Percentiles rank a stretch among this genome's conserved stretches.
phyloP scores from a whole-genome alignment of 2,888 invertebrate species.

The Molanna angustata region DNA sequence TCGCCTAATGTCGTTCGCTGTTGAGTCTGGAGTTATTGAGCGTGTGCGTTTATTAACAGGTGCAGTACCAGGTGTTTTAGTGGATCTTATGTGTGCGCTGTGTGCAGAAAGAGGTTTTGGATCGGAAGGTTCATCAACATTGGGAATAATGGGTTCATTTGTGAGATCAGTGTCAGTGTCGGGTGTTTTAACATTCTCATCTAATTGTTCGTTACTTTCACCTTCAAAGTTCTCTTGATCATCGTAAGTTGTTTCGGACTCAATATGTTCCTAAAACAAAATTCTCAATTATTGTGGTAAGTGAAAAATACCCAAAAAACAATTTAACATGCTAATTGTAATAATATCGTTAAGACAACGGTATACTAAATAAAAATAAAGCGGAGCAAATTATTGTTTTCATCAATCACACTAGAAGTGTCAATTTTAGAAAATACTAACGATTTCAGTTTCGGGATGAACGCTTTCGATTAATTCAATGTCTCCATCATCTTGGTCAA shows the following conservation, averaged over 20 bases:
- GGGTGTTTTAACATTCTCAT: conserved; percentile 9
- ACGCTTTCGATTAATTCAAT: conserved; percentile 24
- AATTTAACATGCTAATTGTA: neutral
- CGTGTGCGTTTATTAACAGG: conserved; percentile 12
- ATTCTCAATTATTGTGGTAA: conserved; percentile 21
- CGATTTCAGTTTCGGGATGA: conserved; percentile 19
- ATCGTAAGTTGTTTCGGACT: conserved; percentile 35
- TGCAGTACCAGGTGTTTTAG: conserved; percentile 13
- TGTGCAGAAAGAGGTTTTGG: conserved; percentile 9
- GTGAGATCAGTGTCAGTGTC: conserved; percentile 23
- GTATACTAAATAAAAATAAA: conserved; percentile 16
- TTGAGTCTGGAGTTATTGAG: conserved; percentile 6
- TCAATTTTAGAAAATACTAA: conserved; percentile 20
- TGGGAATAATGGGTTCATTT: conserved; percentile 12
- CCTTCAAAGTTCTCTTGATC: conserved; percentile 32
- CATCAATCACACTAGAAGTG: conserved; percentile 11
- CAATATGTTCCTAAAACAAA: conserved; percentile 24
- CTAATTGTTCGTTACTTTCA: conserved; percentile 11
- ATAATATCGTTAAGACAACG: neutral
- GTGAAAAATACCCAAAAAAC: neutral
- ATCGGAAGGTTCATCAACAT: conserved; percentile 6
- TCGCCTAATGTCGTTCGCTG: neutral
- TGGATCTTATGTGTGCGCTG: conserved; percentile 13
- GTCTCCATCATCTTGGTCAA: conserved; percentile 35
- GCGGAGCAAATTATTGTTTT: conserved; percentile 20